These are phyloP conservation scores for Cheiracanthium punctorium DNA, from an alignment of 2,888 invertebrate genomes.

Conservation along the genomic window DNA sequence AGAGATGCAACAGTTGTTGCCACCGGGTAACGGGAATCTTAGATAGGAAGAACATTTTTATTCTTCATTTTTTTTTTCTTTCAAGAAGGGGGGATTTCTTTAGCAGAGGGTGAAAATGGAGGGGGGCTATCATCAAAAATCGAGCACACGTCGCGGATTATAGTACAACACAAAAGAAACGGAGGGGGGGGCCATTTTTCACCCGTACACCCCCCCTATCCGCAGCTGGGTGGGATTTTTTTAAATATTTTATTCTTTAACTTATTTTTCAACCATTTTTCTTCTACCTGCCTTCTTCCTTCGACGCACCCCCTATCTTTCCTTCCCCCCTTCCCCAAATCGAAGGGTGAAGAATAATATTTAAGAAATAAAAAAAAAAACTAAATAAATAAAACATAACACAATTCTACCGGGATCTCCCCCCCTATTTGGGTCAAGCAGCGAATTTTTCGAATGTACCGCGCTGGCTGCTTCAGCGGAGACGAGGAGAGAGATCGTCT, in stretches of 20 bases:
- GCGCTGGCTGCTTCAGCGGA: not conserved
- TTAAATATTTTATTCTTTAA: not conserved
- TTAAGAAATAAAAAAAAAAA: no score
- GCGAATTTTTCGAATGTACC: not conserved
- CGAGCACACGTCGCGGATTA: constrained; percentile 4
- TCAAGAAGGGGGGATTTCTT: not conserved
- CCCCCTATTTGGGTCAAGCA: constrained; percentile 17
- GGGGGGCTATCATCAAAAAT: not conserved
- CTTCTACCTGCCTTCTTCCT: not conserved
- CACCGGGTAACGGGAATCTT: not conserved
- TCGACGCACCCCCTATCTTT: no score
- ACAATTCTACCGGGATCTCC: not conserved
- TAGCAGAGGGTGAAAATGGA: not conserved
- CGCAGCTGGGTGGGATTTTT: not conserved
- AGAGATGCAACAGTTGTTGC: no score
- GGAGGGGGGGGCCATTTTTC: not conserved
- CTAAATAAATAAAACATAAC: not conserved
- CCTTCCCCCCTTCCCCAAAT: no score
- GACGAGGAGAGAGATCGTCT: not conserved
- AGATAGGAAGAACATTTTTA: no score
- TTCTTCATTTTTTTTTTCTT: no score
- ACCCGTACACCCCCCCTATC: not conserved
- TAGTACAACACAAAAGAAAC: not conserved
- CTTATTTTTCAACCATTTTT: not conserved
- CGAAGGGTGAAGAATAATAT: no score